A percentile compares a stretch with the other conserved stretches of the same genome.
These are phyloP conservation scores for Mimumesa dahlbomi DNA, from an alignment of 2,888 invertebrate genomes.

Conservation along the genomic window DNA sequence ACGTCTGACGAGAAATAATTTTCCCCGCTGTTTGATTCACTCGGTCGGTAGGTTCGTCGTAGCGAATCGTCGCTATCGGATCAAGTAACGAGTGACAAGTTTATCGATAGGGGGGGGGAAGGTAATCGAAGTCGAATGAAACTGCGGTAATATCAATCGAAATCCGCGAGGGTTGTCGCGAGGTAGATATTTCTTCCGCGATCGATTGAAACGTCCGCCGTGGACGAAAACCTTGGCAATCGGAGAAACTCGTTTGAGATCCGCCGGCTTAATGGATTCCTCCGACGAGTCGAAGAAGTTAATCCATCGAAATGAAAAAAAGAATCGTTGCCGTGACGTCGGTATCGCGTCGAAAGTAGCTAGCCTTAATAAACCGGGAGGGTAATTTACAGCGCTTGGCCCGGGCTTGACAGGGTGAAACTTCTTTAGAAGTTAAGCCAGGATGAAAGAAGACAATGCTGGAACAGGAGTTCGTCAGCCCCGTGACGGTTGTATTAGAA, in stretches of 20 bases:
- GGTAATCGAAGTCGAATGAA: not conserved
- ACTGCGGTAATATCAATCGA: not conserved
- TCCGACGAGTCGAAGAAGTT: slow-evolving; percentile 35
- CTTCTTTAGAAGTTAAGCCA: slow-evolving; percentile 32
- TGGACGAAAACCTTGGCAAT: slow-evolving; percentile 25
- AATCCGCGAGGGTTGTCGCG: not conserved
- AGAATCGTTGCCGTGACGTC: slow-evolving; percentile 1
- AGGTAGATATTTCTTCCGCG: not conserved
- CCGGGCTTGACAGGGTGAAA: slow-evolving; percentile 25
- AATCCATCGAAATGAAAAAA: slow-evolving; percentile 51
- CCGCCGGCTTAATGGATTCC: slow-evolving; percentile 43
- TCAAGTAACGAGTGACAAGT: not conserved
- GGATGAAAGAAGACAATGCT: slow-evolving; percentile 25
- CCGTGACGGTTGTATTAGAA: not conserved
- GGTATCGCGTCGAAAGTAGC: slow-evolving; percentile 45
- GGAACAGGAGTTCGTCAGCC: not conserved
- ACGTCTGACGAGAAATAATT: too few relatives aligned
- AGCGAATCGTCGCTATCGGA: not conserved
- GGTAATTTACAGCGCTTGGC: slow-evolving; percentile 42
- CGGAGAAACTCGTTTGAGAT: slow-evolving; percentile 15
- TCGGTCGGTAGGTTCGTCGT: too few relatives aligned
- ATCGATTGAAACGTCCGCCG: slow-evolving; percentile 5
- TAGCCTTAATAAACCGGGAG: slow-evolving; percentile 47
- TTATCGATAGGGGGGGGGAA: not conserved
- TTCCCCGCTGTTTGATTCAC: too few relatives aligned